Evolutionary conservation across 2,888 invertebrate genomes (phyloP).

Genomic region (Cylloceria caligata): DNA sequence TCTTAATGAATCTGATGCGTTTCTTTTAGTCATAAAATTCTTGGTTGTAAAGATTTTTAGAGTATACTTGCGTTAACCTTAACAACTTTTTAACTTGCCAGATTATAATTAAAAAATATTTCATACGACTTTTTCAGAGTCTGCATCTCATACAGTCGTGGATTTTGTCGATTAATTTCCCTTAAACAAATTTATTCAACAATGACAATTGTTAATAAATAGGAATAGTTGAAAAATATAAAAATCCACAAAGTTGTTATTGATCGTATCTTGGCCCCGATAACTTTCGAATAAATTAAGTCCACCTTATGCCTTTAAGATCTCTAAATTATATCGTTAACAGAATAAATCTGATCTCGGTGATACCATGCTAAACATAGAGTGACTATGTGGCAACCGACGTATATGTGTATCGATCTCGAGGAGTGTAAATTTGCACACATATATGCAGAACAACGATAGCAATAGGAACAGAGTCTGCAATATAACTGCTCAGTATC

Average conservation of each 20-base stretch:
- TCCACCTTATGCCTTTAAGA: background rate
- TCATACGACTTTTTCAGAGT: too few species aligned
- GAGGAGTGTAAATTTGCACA: constrained; percentile 47
- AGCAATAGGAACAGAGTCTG: constrained; percentile 39
- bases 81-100: too few species aligned
- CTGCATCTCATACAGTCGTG: too few species aligned
- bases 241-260: background rate
- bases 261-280: background rate
- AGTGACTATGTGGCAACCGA: constrained; percentile 7
- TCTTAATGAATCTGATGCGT: background rate
- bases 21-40: background rate
- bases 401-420: constrained; percentile 45
- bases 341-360: background rate
- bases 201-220: too few species aligned
- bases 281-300: background rate
- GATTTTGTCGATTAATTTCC: too few species aligned
- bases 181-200: too few species aligned
- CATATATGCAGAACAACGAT: constrained; percentile 50
- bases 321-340: background rate
- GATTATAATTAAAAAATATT: too few species aligned
- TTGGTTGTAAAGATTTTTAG: background rate
- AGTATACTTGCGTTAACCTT: background rate
- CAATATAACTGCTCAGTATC: constrained; percentile 39
- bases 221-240: too few species aligned
- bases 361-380: background rate